These are phyloP conservation scores for Poeciliopsis occidentalis DNA, from an alignment of 2,113 vertebrate species.

Conservation along the genomic window DNA sequence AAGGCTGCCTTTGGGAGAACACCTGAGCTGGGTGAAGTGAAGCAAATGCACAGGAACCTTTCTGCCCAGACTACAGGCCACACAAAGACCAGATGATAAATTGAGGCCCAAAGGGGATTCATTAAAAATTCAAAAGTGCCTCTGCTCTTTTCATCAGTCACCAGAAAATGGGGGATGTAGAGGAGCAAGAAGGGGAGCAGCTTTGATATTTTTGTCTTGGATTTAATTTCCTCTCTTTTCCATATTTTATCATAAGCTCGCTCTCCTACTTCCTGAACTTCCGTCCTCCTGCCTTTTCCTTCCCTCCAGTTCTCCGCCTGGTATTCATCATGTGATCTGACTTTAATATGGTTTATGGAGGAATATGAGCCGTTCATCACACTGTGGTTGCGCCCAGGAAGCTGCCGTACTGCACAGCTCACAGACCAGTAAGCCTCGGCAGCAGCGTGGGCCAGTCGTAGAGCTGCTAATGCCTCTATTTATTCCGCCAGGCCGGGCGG, in stretches of 20 bases:
- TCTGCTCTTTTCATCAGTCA: conserved; percentile 67
- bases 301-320: conserved; percentile 39
- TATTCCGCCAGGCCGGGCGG: conserved; percentile 55
- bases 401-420: conserved; percentile 70
- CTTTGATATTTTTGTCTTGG: conserved; percentile 75
- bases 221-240: conserved; percentile 79
- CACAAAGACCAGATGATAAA: conserved; percentile 31
- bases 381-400: conserved; percentile 48
- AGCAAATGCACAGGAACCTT: conserved; percentile 34
- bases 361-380: conserved; percentile 78
- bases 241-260: conserved; percentile 75
- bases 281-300: conserved; percentile 23
- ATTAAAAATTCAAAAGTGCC: conserved; percentile 70
- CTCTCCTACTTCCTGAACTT: conserved; percentile 32
- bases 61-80: conserved; percentile 19
- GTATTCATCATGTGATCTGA: conserved; percentile 73
- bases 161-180: conserved; percentile 30
- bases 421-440: conserved; percentile 69
- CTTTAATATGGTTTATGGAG: conserved; percentile 79
- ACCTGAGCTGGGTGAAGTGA: conserved; percentile 47
- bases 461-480: conserved; percentile 73
- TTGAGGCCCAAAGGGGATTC: conserved; percentile 33
- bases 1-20: conserved; percentile 29
- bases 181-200: neutral
- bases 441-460: conserved; percentile 52